Evolutionary conservation across 2,113 vertebrate species (phyloP).

Genomic region (Oncorhynchus clarkii): DNA sequence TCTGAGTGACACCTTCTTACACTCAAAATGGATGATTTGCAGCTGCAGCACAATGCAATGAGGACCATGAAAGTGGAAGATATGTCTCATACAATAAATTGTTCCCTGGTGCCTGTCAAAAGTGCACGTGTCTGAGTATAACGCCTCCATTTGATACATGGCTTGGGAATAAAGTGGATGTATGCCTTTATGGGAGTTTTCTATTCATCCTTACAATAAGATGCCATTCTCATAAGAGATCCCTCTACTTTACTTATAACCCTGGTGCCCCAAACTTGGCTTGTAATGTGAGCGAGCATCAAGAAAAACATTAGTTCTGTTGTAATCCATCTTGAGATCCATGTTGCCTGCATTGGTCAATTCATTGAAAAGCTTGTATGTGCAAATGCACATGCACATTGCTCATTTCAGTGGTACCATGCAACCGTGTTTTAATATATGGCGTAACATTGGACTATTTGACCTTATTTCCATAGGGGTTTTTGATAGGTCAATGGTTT

Average conservation of each 20-base stretch:
- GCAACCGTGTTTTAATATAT: too few species aligned
- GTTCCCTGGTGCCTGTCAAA: slow-evolving; percentile 12
- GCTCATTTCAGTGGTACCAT: too few species aligned
- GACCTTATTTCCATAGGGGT: too few species aligned
- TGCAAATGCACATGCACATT: too few species aligned
- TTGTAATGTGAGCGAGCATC: neutral
- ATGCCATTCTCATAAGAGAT: neutral
- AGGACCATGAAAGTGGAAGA: slow-evolving; percentile 8
- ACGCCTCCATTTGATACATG: slow-evolving; percentile 2
- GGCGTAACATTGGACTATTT: too few species aligned
- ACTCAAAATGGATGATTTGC: slow-evolving; percentile 7
- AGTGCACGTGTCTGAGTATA: slow-evolving; percentile 5
- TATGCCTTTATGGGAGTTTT: neutral
- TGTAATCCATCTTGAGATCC: too few species aligned
- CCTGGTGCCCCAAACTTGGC: neutral
- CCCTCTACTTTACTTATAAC: neutral
- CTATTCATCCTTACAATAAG: slow-evolving; percentile 8
- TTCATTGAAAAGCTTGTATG: too few species aligned
- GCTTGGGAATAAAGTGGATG: slow-evolving; percentile 1
- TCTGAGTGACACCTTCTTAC: slow-evolving; percentile 19
- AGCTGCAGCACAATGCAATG: neutral
- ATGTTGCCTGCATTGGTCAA: too few species aligned
- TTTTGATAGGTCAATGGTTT: too few species aligned
- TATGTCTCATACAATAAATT: slow-evolving; percentile 9
- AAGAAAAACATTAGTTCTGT: neutral